Conservation (phyloP, 2,888 invertebrate species). For the Lasioglossum vierecki region DNA sequence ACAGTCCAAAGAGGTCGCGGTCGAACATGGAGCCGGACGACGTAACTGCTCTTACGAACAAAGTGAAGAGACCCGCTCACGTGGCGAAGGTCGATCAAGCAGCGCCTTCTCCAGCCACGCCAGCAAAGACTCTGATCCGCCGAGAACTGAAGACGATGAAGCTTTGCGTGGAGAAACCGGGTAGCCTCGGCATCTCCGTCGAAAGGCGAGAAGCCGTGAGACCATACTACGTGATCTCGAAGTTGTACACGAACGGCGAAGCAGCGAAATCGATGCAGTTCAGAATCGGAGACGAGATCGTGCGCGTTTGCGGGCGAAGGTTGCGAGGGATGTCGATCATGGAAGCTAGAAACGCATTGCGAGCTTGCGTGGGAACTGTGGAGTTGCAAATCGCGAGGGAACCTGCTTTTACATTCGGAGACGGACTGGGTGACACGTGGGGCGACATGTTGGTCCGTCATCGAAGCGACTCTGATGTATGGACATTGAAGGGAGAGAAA, state of each 20-base stretch:
- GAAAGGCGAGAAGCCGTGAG: slow-evolving; percentile 78
- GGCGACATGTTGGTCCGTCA: slow-evolving; percentile 70
- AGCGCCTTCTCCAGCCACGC: not conserved
- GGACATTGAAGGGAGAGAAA: slow-evolving; percentile 69
- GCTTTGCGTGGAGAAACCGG: slow-evolving; percentile 68
- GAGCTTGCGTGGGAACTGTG: slow-evolving; percentile 74
- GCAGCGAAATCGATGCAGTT: slow-evolving; percentile 83
- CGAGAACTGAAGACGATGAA: slow-evolving; percentile 79
- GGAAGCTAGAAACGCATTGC: slow-evolving; percentile 77
- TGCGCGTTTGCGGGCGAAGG: slow-evolving; percentile 86
- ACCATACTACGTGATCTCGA: slow-evolving; percentile 78
- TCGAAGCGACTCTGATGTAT: slow-evolving; percentile 76
- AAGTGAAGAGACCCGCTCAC: slow-evolving; percentile 58
- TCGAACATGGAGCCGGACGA: slow-evolving; percentile 71
- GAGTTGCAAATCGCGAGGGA: slow-evolving; percentile 80
- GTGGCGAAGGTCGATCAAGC: not conserved
- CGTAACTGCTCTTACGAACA: slow-evolving; percentile 29
- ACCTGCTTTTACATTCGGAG: slow-evolving; percentile 72
- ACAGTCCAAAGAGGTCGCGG: slow-evolving; percentile 78
- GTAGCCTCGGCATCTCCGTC: slow-evolving; percentile 76
- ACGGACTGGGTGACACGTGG: slow-evolving; percentile 77
- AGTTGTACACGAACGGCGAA: slow-evolving; percentile 74
- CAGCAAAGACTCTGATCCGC: slow-evolving; percentile 67
- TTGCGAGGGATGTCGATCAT: slow-evolving; percentile 83
- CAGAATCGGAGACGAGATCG: slow-evolving; percentile 86